A percentile compares a stretch with the other conserved stretches of the same genome.
Conservation (phyloP, 2,797 vertebrate genomes). For the Enteromius treurensis region DNA sequence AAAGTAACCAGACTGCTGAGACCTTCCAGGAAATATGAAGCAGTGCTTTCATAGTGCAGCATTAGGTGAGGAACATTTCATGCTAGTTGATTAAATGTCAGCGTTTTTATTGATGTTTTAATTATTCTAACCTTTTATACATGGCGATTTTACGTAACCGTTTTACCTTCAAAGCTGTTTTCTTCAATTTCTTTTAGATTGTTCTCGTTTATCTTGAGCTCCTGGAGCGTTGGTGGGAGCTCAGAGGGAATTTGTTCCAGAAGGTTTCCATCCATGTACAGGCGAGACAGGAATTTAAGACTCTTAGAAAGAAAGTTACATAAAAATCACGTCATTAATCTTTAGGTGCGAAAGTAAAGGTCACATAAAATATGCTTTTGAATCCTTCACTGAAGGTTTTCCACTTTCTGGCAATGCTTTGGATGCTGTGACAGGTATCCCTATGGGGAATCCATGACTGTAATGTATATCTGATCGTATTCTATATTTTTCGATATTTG, state of each 20-base stretch:
- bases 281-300: conserved; percentile 87
- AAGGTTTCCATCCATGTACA: conserved; percentile 93
- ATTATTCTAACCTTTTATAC: neutral
- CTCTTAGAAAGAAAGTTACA: conserved; percentile 70
- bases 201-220: conserved; percentile 96
- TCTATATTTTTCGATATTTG: neutral
- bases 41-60: neutral
- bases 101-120: neutral
- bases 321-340: conserved; percentile 20
- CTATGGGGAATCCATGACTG: neutral
- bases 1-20: conserved; percentile 86
- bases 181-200: conserved; percentile 80
- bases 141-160: neutral
- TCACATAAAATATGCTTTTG: neutral
- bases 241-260: conserved; percentile 81
- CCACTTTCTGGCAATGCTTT: conserved; percentile 14
- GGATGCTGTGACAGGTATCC: too few relatives aligned
- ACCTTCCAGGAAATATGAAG: conserved; percentile 70
- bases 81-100: conserved; percentile 21
- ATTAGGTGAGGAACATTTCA: conserved; percentile 14
- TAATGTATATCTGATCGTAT: neutral
- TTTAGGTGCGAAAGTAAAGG: conserved; percentile 9
- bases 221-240: conserved; percentile 88
- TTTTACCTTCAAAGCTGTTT: conserved; percentile 84
- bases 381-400: conserved; percentile 14